phyloP scores from a whole-genome alignment of 2,113 vertebrate species.

The Neolamprologus longior region DNA sequence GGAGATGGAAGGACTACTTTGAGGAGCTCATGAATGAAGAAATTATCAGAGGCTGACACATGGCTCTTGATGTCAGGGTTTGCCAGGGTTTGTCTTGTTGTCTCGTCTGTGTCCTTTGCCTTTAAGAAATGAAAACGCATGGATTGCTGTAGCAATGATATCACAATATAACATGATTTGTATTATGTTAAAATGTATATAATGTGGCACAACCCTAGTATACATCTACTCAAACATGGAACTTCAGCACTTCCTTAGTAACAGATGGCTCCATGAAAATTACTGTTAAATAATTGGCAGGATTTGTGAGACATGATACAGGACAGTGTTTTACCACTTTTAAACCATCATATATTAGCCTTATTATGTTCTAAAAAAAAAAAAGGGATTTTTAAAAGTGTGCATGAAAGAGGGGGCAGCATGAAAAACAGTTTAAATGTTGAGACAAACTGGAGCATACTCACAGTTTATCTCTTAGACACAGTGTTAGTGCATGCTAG shows the following conservation, averaged over 20 bases:
- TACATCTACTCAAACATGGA: not conserved
- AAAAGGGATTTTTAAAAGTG: not conserved
- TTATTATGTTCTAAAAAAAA: not conserved
- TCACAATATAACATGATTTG: not conserved
- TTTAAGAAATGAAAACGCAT: not conserved
- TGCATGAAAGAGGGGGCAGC: not conserved
- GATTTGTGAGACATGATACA: not conserved
- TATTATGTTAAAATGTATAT: not conserved
- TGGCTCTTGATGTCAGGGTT: not conserved
- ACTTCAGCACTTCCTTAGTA: not conserved
- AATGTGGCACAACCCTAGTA: not conserved
- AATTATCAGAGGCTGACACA: not conserved
- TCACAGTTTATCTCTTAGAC: not conserved
- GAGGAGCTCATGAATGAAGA: not conserved
- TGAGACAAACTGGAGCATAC: not conserved
- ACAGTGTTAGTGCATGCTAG: not conserved
- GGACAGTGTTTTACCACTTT: not conserved
- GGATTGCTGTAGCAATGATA: not conserved
- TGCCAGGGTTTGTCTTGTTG: not conserved
- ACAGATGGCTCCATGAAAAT: not conserved
- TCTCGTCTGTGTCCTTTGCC: not conserved
- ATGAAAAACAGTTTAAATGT: not conserved
- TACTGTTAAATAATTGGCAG: not conserved
- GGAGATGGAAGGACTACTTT: not conserved
- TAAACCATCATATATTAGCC: not conserved